Base-by-base conservation (phyloP, 2,888 invertebrate species). In the Pterostichus madidus region DNA sequence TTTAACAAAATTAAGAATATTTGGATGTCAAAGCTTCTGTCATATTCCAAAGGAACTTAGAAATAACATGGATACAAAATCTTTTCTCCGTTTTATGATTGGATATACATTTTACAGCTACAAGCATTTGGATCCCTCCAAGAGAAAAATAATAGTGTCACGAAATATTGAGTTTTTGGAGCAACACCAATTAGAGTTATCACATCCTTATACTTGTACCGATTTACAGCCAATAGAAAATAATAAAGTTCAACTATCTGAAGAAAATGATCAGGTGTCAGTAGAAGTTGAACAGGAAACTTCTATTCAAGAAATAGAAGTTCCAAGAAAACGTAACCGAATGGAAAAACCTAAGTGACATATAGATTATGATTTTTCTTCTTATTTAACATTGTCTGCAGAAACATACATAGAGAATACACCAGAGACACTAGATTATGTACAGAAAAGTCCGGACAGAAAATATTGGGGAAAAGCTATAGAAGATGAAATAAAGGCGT, bases 1-100 rank as follows among this genome's bases (percentile, higher is more conserved):
- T 73, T 79, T 86, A 49, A 84, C 79, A 77, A 84, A 85, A 84
- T 83, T 86, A 31, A 83, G 84, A 15, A 84, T 84, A 35, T 87
- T 85, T 79, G n/a, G 85, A 24, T 24, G 85, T 32, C 83, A 84
- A 79, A 79, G 84, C 56, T 85, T 81, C 6, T 86, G 76, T 35
- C 84, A 85, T 44, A 82, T 84, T 0, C 84, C 84, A 10, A 86
- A 85, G 80, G 84, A 84, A 56, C 77, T 84, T 4, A 80, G 84
- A 13, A 77, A 49, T 17, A 86, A 86, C 24, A 84, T 86, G 10
- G 86, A 86, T 73, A 78, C 84, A 5, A 83, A 84, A 64, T 77
- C 46, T 31, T 84, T 86, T 46, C 35, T 1, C 39, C 5, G 17
- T 44, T 46, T 73, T 49, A 73, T 79, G 79, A 39, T 83, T 8